A percentile compares a stretch with the other conserved stretches of the same genome.
phyloP scores from a whole-genome alignment of 2,113 vertebrate genomes.

The Anhinga rufa region DNA sequence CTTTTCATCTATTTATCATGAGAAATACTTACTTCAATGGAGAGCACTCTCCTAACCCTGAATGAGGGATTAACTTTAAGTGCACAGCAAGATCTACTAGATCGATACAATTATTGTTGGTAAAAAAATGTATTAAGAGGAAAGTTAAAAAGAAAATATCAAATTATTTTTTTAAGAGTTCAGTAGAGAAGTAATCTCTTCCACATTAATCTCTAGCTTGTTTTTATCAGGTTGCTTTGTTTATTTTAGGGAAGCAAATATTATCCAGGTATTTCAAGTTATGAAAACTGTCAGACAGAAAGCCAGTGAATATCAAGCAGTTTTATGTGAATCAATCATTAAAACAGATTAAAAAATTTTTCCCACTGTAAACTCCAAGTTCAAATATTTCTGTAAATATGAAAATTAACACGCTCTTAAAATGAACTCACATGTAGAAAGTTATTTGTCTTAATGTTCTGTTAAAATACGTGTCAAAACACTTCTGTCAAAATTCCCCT shows the following conservation, averaged over 20 bases:
- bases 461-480: neutral
- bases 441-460: neutral
- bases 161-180: neutral
- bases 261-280: neutral
- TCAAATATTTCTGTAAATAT: neutral
- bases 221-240: neutral
- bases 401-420: neutral
- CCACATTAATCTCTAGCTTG: neutral
- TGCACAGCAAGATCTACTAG: neutral
- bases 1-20: neutral
- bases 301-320: neutral
- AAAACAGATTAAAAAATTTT: neutral
- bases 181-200: neutral
- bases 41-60: neutral
- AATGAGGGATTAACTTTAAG: neutral
- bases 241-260: neutral
- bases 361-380: neutral
- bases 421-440: neutral
- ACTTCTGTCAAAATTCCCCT: neutral
- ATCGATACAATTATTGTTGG: neutral
- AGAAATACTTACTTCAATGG: neutral
- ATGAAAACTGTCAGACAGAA: neutral
- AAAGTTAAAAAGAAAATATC: neutral
- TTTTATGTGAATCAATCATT: neutral
- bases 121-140: neutral